Evolutionary conservation across 64 coral and sea anemone genomes (phyloP).

Genomic region (Actinia tenebrosa): DNA sequence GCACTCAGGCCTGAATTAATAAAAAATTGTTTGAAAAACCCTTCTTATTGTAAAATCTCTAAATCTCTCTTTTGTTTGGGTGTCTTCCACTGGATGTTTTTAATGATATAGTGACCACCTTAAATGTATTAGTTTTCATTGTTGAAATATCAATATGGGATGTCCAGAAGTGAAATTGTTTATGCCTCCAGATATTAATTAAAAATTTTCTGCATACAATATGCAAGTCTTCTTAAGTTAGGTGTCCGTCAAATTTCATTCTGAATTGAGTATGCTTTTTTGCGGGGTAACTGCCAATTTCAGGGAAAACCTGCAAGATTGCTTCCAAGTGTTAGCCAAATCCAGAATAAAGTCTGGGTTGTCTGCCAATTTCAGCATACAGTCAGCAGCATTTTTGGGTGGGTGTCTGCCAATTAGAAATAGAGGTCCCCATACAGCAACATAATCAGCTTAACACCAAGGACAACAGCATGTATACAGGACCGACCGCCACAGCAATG

Average conservation of each 20-base stretch:
- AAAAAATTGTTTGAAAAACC: no score
- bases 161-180: no score
- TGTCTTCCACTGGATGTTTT: not conserved
- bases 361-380: conserved; percentile 8
- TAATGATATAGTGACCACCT: no score
- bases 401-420: conserved; percentile 1
- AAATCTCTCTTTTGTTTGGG: not conserved
- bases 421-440: not conserved
- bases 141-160: no score
- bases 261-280: not conserved
- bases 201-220: not conserved
- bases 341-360: not conserved
- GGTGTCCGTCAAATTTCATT: not conserved
- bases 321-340: not conserved
- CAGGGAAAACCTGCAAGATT: not conserved
- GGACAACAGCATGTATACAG: not conserved
- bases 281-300: not conserved
- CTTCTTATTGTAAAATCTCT: no score
- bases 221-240: not conserved
- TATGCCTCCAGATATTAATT: no score
- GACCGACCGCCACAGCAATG: conserved; percentile 5
- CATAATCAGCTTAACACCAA: conserved; percentile 22
- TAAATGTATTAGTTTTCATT: no score
- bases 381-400: conserved; percentile 12
- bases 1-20: no score